phyloP scores from a whole-genome alignment of 2,888 invertebrate genomes.

The Acleris holmiana region DNA sequence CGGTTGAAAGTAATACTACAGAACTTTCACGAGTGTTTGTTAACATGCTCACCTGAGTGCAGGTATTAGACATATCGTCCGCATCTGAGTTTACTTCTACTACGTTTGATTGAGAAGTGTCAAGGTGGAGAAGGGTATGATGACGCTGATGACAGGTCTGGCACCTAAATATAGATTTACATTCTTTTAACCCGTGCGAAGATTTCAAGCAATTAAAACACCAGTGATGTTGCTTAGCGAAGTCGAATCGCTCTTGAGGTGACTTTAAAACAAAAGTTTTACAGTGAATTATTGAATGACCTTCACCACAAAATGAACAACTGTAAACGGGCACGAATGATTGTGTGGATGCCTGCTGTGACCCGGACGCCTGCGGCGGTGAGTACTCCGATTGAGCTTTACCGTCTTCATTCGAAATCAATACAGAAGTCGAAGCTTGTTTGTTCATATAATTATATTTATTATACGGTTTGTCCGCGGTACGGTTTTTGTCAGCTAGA shows the following conservation, averaged over 20 bases:
- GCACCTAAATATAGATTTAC: constrained; percentile 6
- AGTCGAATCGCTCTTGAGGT: constrained; percentile 1
- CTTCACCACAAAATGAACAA: constrained; percentile 5
- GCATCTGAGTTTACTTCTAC: background rate
- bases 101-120: background rate
- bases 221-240: constrained; percentile 8
- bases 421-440: background rate
- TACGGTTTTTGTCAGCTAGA: background rate
- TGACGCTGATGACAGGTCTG: constrained; percentile 9
- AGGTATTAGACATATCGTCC: background rate
- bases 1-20: constrained; percentile 6
- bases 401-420: background rate
- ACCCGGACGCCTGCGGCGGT: background rate
- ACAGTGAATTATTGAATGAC: background rate
- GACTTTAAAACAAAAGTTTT: background rate
- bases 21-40: constrained; percentile 3
- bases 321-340: background rate
- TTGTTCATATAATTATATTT: background rate
- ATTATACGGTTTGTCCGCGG: background rate
- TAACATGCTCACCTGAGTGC: constrained; percentile 9
- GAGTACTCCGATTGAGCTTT: background rate
- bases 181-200: constrained; percentile 2
- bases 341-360: background rate
- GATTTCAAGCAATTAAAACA: constrained; percentile 7
- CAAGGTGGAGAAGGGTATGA: constrained; percentile 3